A percentile compares a stretch with the other conserved stretches of the same genome.
phyloP scores from a whole-genome alignment of 2,888 invertebrate species.

The Chymomyza procnemis region DNA sequence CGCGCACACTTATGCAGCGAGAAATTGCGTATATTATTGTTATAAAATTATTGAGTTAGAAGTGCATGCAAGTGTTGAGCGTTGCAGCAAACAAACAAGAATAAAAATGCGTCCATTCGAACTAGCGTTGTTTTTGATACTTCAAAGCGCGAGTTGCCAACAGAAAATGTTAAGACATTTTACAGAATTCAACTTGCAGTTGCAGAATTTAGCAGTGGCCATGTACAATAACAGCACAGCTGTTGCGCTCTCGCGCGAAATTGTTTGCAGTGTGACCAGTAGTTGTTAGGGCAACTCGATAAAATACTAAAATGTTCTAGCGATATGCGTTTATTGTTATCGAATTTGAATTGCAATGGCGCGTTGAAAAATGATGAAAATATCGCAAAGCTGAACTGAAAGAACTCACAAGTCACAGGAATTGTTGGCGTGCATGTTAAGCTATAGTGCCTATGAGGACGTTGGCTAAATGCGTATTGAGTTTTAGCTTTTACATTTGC shows the following conservation, averaged over 20 bases:
- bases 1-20: neutral
- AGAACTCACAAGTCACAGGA: too few species aligned
- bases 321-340: too few species aligned
- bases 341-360: too few species aligned
- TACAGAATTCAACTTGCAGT: neutral
- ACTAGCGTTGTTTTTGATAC: neutral
- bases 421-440: too few species aligned
- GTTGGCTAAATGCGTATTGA: too few species aligned
- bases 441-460: too few species aligned
- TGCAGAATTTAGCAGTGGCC: neutral
- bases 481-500: too few species aligned
- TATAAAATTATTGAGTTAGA: neutral
- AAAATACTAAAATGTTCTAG: neutral
- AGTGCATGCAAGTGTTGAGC: neutral
- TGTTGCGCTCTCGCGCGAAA: neutral
- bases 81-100: neutral
- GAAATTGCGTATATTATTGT: neutral
- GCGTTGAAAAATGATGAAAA: too few species aligned
- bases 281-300: neutral
- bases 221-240: neutral
- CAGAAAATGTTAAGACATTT: neutral
- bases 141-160: neutral
- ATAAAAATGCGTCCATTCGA: neutral
- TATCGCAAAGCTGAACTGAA: too few species aligned
- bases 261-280: neutral